Conservation (phyloP, 2,888 invertebrate species). For the Drosophila villosipedis region DNA sequence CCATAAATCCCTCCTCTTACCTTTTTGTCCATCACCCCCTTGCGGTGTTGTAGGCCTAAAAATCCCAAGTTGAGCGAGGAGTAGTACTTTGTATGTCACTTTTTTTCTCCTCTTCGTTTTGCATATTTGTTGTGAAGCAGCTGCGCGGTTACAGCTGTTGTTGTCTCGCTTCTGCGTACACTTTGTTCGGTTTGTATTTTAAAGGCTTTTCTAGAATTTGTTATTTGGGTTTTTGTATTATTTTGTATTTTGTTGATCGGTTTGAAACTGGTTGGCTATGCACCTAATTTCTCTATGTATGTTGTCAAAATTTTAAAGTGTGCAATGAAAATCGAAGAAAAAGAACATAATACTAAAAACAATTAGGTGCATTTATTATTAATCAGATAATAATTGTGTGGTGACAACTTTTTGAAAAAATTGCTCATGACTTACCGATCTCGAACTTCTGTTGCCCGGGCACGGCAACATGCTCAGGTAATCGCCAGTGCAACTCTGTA, state of each 20-base stretch:
- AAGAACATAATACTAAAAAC: conserved; percentile 33
- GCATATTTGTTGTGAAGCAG: conserved; percentile 67
- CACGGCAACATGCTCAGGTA: conserved; percentile 60
- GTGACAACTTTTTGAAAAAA: conserved; percentile 40
- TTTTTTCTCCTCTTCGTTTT: conserved; percentile 51
- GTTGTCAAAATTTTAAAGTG: conserved; percentile 69
- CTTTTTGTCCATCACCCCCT: conserved; percentile 22
- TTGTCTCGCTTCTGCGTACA: conserved; percentile 70
- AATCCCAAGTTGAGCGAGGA: conserved; percentile 45
- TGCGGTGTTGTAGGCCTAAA: conserved; percentile 36
- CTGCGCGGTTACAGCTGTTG: conserved; percentile 70
- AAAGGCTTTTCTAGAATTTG: conserved; percentile 4
- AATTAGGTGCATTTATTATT: conserved; percentile 57
- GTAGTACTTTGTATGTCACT: conserved; percentile 59
- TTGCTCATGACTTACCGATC: conserved; percentile 62
- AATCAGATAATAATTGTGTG: conserved; percentile 48
- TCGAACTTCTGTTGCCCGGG: conserved; percentile 52
- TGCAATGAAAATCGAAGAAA: conserved; percentile 65
- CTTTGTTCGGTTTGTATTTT: conserved; percentile 31
- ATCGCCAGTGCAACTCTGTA: conserved; percentile 18
- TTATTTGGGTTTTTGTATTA: neutral
- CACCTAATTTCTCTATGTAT: conserved; percentile 45
- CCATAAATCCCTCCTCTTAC: conserved; percentile 24
- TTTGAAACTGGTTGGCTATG: conserved; percentile 40
- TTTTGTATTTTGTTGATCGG: conserved; percentile 20